phyloP scores from a whole-genome alignment of 2,888 invertebrate species.

The Steinernema hermaphroditum region DNA sequence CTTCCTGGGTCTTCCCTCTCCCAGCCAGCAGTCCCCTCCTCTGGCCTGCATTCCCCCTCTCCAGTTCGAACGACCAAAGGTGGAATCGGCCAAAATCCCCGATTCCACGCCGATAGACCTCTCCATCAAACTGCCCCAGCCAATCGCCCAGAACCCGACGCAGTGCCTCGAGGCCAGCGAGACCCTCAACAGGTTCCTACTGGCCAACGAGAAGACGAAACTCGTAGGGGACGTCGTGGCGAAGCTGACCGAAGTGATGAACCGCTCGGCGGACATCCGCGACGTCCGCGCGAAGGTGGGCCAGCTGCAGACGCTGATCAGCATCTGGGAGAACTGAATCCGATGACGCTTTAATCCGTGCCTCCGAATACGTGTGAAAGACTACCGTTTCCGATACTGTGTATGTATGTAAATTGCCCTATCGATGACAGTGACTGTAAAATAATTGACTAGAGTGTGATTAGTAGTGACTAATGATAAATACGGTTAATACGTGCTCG shows the following conservation, averaged over 20 bases:
- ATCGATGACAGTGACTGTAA: too few relatives aligned
- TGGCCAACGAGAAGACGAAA: background rate
- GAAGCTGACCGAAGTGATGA: conserved; percentile 3
- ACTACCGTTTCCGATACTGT: background rate
- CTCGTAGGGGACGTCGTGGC: background rate
- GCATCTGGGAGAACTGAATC: conserved; percentile 18
- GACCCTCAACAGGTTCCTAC: conserved; percentile 3
- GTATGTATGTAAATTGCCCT: conserved; percentile 8
- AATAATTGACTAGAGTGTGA: too few relatives aligned
- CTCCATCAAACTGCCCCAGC: background rate
- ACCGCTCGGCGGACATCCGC: background rate
- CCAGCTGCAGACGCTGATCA: background rate
- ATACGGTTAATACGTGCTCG: too few relatives aligned
- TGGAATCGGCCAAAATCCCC: background rate
- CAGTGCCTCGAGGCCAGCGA: background rate
- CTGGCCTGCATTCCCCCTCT: background rate
- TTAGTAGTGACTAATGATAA: too few relatives aligned
- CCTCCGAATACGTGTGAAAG: conserved; percentile 18
- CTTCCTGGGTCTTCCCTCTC: background rate
- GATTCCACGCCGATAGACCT: conserved; percentile 1
- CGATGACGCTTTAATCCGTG: conserved; percentile 28
- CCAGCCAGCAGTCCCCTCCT: background rate
- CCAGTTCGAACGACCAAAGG: background rate
- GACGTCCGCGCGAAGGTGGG: background rate
- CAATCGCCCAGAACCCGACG: background rate